Conservation (phyloP, 1,140 invertebrate genomes). For the Megalopta genalis region DNA sequence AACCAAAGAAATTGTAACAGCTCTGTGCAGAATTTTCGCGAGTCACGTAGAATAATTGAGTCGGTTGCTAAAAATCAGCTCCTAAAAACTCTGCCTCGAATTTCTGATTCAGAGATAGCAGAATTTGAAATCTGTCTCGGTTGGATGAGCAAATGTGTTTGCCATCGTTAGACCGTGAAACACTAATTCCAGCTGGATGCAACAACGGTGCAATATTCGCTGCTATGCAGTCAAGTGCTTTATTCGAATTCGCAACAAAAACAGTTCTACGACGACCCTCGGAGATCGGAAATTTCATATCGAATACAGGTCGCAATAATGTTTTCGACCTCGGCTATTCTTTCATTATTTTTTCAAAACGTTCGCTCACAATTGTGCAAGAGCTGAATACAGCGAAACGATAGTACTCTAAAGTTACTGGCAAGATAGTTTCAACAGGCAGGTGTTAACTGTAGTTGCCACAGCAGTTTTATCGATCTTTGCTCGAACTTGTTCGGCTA, state of each 20-base stretch:
- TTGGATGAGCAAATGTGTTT: constrained; percentile 10
- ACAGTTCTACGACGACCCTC: too few species aligned
- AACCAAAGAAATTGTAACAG: neutral
- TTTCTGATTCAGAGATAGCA: neutral
- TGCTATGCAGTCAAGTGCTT: neutral
- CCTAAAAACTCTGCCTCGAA: neutral
- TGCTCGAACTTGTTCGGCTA: neutral
- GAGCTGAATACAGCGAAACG: neutral
- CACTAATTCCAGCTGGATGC: constrained; percentile 1
- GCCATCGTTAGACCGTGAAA: constrained; percentile 11
- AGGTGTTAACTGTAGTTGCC: neutral
- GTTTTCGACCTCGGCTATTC: too few species aligned
- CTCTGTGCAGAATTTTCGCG: neutral
- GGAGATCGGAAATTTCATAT: too few species aligned
- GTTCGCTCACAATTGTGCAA: neutral
- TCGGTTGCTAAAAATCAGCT: neutral
- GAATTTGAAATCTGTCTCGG: constrained; percentile 10
- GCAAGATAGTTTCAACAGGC: neutral
- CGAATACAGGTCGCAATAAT: too few species aligned
- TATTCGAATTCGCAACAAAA: neutral
- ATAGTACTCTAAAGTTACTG: neutral
- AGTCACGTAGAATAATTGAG: neutral
- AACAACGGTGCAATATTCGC: neutral
- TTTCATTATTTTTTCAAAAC: too few species aligned
- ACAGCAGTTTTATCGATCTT: constrained; percentile 36